phyloP scores from a whole-genome alignment of 2,888 invertebrate species.

The Platynereis dumerilii region DNA sequence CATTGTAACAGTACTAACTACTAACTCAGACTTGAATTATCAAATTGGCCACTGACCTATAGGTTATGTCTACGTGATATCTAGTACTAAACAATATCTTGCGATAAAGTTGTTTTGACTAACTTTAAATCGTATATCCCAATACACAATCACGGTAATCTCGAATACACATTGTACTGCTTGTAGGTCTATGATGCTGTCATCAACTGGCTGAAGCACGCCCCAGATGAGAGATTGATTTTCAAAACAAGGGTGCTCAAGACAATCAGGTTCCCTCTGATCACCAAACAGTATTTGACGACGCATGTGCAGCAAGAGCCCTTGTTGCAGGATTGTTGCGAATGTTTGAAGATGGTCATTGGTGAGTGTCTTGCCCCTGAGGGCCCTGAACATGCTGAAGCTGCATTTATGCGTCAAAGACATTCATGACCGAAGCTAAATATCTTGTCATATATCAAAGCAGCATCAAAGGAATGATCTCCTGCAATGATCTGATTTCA shows the following conservation, averaged over 20 bases:
- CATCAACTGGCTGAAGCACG: conserved; percentile 1
- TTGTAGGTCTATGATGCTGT: conserved; percentile 10
- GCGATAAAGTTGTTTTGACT: too few relatives aligned
- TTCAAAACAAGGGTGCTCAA: neutral
- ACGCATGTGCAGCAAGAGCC: neutral
- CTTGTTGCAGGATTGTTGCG: conserved; percentile 5
- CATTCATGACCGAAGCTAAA: too few relatives aligned
- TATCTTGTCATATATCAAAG: too few relatives aligned
- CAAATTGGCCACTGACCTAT: too few relatives aligned
- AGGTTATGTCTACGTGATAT: too few relatives aligned
- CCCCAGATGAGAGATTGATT: neutral
- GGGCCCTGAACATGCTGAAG: too few relatives aligned
- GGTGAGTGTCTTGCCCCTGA: conserved; percentile 5
- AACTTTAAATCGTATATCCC: too few relatives aligned
- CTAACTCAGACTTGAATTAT: neutral
- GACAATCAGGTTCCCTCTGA: neutral
- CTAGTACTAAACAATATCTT: too few relatives aligned
- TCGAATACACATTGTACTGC: neutral
- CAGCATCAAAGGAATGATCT: too few relatives aligned
- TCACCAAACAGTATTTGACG: conserved; percentile 6
- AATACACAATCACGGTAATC: too few relatives aligned
- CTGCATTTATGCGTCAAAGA: too few relatives aligned
- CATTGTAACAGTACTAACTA: neutral
- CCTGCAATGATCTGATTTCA: too few relatives aligned
- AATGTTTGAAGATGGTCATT: conserved; percentile 6